Base-by-base conservation (phyloP, 2,797 vertebrate genomes). In the Pseudopleuronectes americanus region DNA sequence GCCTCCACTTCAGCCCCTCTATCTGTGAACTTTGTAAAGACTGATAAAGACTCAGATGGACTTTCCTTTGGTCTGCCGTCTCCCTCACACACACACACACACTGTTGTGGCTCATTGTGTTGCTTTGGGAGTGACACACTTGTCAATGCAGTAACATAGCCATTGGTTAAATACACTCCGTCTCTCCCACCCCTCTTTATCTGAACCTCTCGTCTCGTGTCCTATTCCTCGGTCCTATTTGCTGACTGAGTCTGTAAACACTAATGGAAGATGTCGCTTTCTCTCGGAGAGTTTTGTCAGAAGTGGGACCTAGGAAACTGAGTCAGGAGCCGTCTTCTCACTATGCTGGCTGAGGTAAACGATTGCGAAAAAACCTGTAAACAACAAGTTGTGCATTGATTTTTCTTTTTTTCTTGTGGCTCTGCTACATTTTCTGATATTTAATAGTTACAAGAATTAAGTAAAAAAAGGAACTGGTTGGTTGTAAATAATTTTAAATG, bases 1-100 rank as follows among this genome's bases (percentile, higher is more conserved):
- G 87, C 88, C 88, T 90, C 88, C 89, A 84, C 88, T 92, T 94
- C 91, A 89, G 91, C 89, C 85, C 81, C 89, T 92, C 90, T 94
- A 95, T 94, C 91, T 85, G 81, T 97, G 96, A 96, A 96, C 95
- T 96, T 95, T 96, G 96, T 94, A 90, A 43, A 94, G 92, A 89
- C 82, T 93, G 93, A 94, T 95, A 95, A 94, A 80, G 81, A 89
- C 74, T 31, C 81, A 76, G 77, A 93, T 87, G 80, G 91, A 91
- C 90, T 93, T 90, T 91, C 76, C 82, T 88, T 88, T 87, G 77
- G 80, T 83, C 70, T 52, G 57, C 78, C 38, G 51, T 64, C 85
- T 72, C 72, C 64, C 77, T 79, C 72, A 58, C 63, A 55, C 38
- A 21, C 59, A 36, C 33, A 64, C 45, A 57, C 70, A 71, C 51